A percentile compares a stretch with the other conserved stretches of the same genome.
Evolutionary conservation across 2,113 vertebrate genomes (phyloP).

Genomic region (Spermophilus dauricus): DNA sequence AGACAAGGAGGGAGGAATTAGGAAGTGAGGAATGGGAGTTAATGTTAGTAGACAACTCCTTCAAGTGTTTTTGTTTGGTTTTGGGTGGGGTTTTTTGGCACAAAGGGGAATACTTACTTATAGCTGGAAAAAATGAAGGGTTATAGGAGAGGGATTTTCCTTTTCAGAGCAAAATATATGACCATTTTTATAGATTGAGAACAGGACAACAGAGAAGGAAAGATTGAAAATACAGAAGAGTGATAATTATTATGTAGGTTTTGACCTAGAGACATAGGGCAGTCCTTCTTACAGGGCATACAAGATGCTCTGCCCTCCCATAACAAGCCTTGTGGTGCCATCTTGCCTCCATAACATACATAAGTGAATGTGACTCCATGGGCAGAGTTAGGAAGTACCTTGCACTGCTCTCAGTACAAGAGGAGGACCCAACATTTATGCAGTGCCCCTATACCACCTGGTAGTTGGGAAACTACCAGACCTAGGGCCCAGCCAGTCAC

Average conservation of each 20-base stretch:
- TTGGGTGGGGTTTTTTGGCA: too few relatives aligned
- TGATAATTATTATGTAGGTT: neutral
- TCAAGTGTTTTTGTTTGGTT: neutral
- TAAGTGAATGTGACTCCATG: neutral
- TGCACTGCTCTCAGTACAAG: neutral
- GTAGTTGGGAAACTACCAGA: neutral
- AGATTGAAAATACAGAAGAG: neutral
- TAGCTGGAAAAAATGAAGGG: neutral
- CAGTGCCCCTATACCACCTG: too few relatives aligned
- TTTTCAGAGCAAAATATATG: constrained; percentile 32
- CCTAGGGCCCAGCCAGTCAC: neutral
- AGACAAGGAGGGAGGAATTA: neutral
- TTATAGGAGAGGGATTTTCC: neutral
- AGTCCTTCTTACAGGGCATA: neutral
- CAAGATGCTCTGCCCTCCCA: neutral
- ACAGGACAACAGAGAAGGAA: neutral
- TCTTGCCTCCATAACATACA: neutral
- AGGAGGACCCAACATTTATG: neutral
- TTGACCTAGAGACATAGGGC: neutral
- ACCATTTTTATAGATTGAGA: neutral
- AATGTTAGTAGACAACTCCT: neutral
- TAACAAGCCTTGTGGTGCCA: fast-evolving
- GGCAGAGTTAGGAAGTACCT: neutral
- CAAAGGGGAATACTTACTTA: neutral
- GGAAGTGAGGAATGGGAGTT: neutral